These are phyloP conservation scores for Siniperca obscura DNA, from an alignment of 2,797 vertebrate genomes.

Conservation along the genomic window DNA sequence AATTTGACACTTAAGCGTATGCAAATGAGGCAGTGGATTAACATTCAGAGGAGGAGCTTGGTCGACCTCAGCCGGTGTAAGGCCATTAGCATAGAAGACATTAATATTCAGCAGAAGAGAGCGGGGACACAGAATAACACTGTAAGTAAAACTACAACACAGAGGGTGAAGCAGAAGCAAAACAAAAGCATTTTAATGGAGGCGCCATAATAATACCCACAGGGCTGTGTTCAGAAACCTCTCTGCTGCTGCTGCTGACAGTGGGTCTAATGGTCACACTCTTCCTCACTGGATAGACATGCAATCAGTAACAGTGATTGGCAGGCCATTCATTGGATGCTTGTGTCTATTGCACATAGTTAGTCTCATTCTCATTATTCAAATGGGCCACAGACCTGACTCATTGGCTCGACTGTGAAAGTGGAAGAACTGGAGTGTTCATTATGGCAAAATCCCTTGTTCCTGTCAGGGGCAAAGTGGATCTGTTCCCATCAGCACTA, in stretches of 20 bases:
- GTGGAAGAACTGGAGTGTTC: constrained; percentile 78
- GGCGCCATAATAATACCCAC: constrained; percentile 71
- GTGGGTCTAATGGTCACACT: constrained; percentile 66
- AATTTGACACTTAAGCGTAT: constrained; percentile 84
- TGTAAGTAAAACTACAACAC: constrained; percentile 80
- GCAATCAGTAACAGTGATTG: constrained; percentile 75
- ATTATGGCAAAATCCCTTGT: constrained; percentile 79
- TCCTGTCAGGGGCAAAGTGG: constrained; percentile 79
- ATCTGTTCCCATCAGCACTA: constrained; percentile 77
- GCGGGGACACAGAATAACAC: constrained; percentile 74
- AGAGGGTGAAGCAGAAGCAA: constrained; percentile 69
- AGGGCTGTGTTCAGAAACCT: constrained; percentile 68
- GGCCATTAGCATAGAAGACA: constrained; percentile 84
- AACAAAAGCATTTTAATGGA: constrained; percentile 79
- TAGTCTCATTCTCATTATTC: constrained; percentile 77
- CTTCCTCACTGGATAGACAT: constrained; percentile 57
- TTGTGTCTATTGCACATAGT: constrained; percentile 71
- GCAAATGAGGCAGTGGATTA: constrained; percentile 84
- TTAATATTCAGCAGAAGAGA: constrained; percentile 83
- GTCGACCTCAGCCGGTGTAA: constrained; percentile 78
- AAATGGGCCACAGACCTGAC: constrained; percentile 70
- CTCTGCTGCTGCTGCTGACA: constrained; percentile 50
- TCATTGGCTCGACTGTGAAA: constrained; percentile 63
- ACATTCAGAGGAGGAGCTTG: constrained; percentile 87
- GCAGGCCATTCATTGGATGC: constrained; percentile 72